phyloP scores from a whole-genome alignment of 2,888 invertebrate species.

The Timandra comae region DNA sequence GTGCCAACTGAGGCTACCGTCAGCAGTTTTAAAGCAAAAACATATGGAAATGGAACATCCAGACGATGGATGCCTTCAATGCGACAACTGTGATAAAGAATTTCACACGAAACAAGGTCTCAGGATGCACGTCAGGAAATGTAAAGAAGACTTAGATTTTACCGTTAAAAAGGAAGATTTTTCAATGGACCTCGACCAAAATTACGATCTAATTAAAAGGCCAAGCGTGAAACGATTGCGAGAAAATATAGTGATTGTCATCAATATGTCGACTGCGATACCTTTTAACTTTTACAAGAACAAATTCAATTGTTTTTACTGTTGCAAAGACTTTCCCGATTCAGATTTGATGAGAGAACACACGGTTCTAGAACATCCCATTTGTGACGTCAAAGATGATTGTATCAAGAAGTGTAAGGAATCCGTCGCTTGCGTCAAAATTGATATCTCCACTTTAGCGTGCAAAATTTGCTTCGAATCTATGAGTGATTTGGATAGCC shows the following conservation, averaged over 20 bases:
- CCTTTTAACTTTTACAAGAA: constrained; percentile 69
- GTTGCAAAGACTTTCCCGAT: constrained; percentile 64
- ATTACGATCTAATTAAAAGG: constrained; percentile 39
- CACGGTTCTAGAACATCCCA: constrained; percentile 54
- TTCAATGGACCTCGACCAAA: constrained; percentile 50
- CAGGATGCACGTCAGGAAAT: constrained; percentile 59
- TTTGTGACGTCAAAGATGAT: constrained; percentile 58
- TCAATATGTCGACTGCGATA: constrained; percentile 68
- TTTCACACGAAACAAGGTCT: constrained; percentile 65
- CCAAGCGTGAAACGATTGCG: constrained; percentile 64
- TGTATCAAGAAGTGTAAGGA: constrained; percentile 64
- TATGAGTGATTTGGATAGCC: constrained; percentile 44
- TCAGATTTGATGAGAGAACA: constrained; percentile 61
- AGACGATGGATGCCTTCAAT: constrained; percentile 57
- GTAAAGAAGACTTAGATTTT: constrained; percentile 45
- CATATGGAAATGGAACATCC: constrained; percentile 63
- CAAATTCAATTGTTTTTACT: constrained; percentile 68
- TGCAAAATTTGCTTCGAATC: constrained; percentile 64
- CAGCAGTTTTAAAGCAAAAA: constrained; percentile 57
- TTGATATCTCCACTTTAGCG: constrained; percentile 55
- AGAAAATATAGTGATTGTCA: constrained; percentile 58
- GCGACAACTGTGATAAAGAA: constrained; percentile 55
- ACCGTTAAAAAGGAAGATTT: constrained; percentile 50
- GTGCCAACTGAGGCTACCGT: constrained; percentile 56
- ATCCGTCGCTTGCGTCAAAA: constrained; percentile 64